Conservation (phyloP, 1,140 invertebrate genomes). For the Drosophila lacteicornis region DNA sequence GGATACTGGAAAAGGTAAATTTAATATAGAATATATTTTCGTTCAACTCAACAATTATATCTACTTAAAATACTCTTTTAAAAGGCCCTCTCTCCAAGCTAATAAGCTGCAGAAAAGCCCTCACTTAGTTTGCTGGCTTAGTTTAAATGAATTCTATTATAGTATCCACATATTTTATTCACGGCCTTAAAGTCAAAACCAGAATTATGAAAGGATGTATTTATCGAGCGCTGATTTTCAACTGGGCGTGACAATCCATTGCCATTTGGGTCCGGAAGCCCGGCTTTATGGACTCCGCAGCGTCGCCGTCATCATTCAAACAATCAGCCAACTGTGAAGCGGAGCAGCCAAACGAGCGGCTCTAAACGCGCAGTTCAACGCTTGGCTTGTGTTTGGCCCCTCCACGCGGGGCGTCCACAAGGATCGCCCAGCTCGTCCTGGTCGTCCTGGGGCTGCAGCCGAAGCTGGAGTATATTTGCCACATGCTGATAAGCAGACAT, state of each 20-base stretch:
- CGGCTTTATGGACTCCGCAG: slow-evolving; percentile 65
- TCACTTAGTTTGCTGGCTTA: no score
- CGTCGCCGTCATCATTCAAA: slow-evolving; percentile 76
- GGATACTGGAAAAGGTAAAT: no score
- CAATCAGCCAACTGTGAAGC: slow-evolving; percentile 81
- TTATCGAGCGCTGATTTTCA: slow-evolving; percentile 56
- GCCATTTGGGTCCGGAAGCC: slow-evolving; percentile 61
- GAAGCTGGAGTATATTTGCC: slow-evolving; percentile 72
- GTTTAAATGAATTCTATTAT: no score
- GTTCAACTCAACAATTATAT: no score
- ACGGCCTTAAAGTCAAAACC: not conserved
- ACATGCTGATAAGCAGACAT: slow-evolving; percentile 83
- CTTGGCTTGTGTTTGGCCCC: slow-evolving; percentile 60
- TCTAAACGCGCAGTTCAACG: slow-evolving; percentile 80
- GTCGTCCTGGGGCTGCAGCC: slow-evolving; percentile 20
- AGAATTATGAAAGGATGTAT: slow-evolving; percentile 18
- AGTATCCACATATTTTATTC: not conserved
- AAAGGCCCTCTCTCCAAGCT: no score
- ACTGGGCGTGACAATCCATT: slow-evolving; percentile 74
- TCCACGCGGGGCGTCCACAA: slow-evolving; percentile 13
- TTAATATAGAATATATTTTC: no score
- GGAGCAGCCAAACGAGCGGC: slow-evolving; percentile 72
- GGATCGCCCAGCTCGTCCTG: slow-evolving; percentile 15
- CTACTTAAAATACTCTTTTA: no score
- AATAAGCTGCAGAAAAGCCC: no score